Percentiles rank a stretch among this genome's conserved stretches.
These are phyloP conservation scores for Gonioctena quinquepunctata DNA, from an alignment of 1,140 invertebrate species.

Conservation along the genomic window DNA sequence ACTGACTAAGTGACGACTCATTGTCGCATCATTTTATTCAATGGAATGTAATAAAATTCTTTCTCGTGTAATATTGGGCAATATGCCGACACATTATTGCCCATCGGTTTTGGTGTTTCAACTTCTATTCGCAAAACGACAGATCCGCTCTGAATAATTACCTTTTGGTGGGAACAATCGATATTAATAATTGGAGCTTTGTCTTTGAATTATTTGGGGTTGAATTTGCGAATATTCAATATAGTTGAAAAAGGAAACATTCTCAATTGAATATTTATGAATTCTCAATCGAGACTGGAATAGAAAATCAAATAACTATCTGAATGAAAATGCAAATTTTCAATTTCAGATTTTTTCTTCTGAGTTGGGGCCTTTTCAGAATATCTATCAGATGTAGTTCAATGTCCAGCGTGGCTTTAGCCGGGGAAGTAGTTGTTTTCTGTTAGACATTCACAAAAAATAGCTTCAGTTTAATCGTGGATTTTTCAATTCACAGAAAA, in stretches of 20 bases:
- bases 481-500: too few relatives aligned
- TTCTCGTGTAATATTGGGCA: neutral
- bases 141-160: neutral
- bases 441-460: too few relatives aligned
- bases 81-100: neutral
- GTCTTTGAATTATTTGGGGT: neutral
- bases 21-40: neutral
- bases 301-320: too few relatives aligned
- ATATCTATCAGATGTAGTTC: too few relatives aligned
- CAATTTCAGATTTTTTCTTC: too few relatives aligned
- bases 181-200: neutral
- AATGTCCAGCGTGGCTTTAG: too few relatives aligned
- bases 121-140: neutral
- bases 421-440: too few relatives aligned
- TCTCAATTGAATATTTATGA: too few relatives aligned
- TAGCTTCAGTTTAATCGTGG: too few relatives aligned
- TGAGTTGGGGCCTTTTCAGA: too few relatives aligned
- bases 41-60: neutral
- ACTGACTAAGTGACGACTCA: neutral
- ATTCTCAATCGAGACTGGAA: too few relatives aligned
- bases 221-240: constrained; percentile 40
- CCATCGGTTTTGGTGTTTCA: neutral
- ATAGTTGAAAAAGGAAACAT: constrained; percentile 17
- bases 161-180: neutral
- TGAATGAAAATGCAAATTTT: too few relatives aligned